Conservation (phyloP, 2,888 invertebrate species). For the Oscheius onirici region DNA sequence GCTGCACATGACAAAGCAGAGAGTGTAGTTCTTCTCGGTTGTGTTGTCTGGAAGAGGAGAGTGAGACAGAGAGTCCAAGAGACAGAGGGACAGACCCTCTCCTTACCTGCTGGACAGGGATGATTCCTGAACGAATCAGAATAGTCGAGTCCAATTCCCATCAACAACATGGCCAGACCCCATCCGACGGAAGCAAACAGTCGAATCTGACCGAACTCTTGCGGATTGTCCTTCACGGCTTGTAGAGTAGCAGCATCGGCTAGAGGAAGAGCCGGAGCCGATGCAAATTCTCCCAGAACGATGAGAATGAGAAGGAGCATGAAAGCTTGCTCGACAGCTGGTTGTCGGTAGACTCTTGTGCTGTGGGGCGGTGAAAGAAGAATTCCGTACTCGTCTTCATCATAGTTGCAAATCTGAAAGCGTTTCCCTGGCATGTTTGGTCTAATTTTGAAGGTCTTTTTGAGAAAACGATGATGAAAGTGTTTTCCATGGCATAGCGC, state of each 20-base stretch:
- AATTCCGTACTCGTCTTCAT: constrained; percentile 62
- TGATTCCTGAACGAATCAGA: constrained; percentile 87
- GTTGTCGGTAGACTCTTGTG: constrained; percentile 86
- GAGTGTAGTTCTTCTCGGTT: constrained; percentile 94
- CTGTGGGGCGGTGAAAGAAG: constrained; percentile 84
- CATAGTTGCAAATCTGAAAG: constrained; percentile 68
- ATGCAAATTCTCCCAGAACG: constrained; percentile 95
- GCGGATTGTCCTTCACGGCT: constrained; percentile 62
- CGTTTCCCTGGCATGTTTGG: neutral
- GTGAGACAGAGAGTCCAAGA: neutral
- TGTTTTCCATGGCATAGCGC: no score
- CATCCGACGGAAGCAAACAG: constrained; percentile 98
- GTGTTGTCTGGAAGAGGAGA: constrained; percentile 58
- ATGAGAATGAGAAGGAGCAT: constrained; percentile 90
- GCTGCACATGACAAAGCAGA: constrained; percentile 96
- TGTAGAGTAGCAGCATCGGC: constrained; percentile 70
- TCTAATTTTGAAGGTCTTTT: no score
- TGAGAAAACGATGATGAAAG: no score
- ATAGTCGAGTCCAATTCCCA: constrained; percentile 93
- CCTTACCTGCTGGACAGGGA: constrained; percentile 64
- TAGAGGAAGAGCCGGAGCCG: constrained; percentile 64
- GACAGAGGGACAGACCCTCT: neutral
- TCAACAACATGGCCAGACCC: constrained; percentile 98
- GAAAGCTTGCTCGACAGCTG: constrained; percentile 89
- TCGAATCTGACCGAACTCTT: constrained; percentile 86